Conservation (phyloP, 2,797 vertebrate species). For the Vireo griseus region DNA sequence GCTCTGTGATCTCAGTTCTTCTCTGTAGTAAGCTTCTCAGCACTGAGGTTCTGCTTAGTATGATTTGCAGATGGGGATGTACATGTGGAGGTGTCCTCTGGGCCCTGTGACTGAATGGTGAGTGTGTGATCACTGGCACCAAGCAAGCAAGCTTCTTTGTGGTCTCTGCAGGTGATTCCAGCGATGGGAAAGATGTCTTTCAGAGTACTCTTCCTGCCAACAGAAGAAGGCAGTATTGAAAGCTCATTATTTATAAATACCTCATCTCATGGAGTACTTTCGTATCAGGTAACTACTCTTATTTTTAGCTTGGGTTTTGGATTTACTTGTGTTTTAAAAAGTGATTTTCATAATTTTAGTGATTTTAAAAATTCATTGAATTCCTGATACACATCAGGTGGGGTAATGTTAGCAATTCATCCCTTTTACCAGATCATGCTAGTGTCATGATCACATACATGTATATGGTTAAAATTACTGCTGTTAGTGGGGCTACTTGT, state of each 20-base stretch:
- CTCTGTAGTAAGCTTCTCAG: neutral
- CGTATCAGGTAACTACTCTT: constrained; percentile 86
- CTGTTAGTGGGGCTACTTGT: neutral
- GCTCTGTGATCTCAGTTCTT: neutral
- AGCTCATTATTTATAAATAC: constrained; percentile 99
- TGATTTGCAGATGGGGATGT: neutral
- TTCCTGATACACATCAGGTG: neutral
- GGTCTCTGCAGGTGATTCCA: constrained; percentile 86
- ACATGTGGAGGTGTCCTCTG: neutral
- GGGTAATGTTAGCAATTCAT: neutral
- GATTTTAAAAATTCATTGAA: neutral
- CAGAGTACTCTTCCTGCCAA: constrained; percentile 95
- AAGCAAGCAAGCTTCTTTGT: neutral
- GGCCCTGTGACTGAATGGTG: neutral
- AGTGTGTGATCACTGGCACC: neutral
- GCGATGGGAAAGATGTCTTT: constrained; percentile 91
- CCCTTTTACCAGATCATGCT: neutral
- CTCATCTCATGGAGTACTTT: constrained; percentile 89
- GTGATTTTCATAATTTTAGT: neutral
- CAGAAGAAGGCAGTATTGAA: constrained; percentile 92
- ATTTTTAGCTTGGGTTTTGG: neutral
- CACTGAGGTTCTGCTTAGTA: neutral
- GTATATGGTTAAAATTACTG: neutral
- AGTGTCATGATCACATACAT: neutral
- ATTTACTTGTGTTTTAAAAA: neutral